Conservation (phyloP, 1,140 invertebrate species). For the Drosophila bifasciata region DNA sequence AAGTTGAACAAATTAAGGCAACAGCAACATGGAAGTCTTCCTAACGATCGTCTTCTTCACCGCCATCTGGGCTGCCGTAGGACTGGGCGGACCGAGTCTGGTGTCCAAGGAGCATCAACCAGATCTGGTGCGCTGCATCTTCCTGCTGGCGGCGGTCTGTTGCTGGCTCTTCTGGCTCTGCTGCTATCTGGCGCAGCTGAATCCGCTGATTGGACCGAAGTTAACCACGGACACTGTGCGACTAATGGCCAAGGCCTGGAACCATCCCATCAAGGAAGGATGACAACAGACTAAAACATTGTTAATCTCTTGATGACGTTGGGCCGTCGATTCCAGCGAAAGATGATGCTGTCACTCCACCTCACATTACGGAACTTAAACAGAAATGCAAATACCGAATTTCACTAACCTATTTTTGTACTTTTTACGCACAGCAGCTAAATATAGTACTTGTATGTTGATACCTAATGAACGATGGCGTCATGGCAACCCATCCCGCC, state of each 20-base stretch:
- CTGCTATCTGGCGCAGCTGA: slow-evolving; percentile 97
- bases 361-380: slow-evolving; percentile 11
- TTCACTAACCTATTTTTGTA: slow-evolving; percentile 10
- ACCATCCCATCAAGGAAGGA: slow-evolving; percentile 84
- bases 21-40: slow-evolving; percentile 49
- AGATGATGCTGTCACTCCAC: slow-evolving; percentile 14
- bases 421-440: not conserved
- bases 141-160: slow-evolving; percentile 93
- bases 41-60: slow-evolving; percentile 92
- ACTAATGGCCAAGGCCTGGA: slow-evolving; percentile 91
- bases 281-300: slow-evolving; percentile 84
- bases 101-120: slow-evolving; percentile 95
- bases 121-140: slow-evolving; percentile 91
- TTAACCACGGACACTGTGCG: slow-evolving; percentile 88
- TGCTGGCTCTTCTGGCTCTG: slow-evolving; percentile 97
- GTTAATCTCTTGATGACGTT: slow-evolving; percentile 16
- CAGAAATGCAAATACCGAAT: not conserved
- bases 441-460: slow-evolving; percentile 3
- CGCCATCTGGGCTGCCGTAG: slow-evolving; percentile 91
- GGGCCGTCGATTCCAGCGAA: slow-evolving; percentile 1
- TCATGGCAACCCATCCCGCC: too few relatives aligned
- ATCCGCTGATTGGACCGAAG: slow-evolving; percentile 95
- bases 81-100: slow-evolving; percentile 92
- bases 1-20: slow-evolving; percentile 7
- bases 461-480: not conserved